phyloP scores from a whole-genome alignment of 2,113 vertebrate species.

The Dicentrarchus labrax region DNA sequence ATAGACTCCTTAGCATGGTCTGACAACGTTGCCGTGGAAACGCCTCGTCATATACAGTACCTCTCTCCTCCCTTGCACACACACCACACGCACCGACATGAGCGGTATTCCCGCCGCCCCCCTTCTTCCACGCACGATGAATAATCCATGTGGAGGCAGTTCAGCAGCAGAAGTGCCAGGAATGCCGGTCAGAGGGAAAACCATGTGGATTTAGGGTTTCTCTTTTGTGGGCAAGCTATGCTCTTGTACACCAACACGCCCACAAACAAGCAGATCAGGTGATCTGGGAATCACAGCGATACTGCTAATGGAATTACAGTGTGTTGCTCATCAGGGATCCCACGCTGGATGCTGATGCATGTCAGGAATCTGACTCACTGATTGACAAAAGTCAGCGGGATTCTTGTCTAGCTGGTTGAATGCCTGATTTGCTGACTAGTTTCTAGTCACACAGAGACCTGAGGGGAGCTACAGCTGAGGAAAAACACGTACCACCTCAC shows the following conservation, averaged over 20 bases:
- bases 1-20: constrained; percentile 52
- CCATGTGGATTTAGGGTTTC: constrained; percentile 56
- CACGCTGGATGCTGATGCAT: constrained; percentile 44
- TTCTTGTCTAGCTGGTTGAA: background rate
- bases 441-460: constrained; percentile 11
- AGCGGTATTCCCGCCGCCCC: constrained; percentile 64
- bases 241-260: constrained; percentile 12
- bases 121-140: constrained; percentile 56
- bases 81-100: constrained; percentile 41
- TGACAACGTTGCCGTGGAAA: constrained; percentile 78
- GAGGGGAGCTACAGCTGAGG: constrained; percentile 4
- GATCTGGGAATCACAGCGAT: constrained; percentile 11
- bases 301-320: constrained; percentile 33
- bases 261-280: background rate
- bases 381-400: constrained; percentile 5
- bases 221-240: background rate
- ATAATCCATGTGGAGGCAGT: constrained; percentile 74
- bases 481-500: background rate
- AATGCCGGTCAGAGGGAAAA: constrained; percentile 48
- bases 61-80: constrained; percentile 45
- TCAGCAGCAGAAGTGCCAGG: constrained; percentile 49
- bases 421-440: background rate
- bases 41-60: constrained; percentile 60
- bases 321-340: constrained; percentile 41
- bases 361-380: constrained; percentile 32